A percentile compares a stretch with the other conserved stretches of the same genome.
Evolutionary conservation across 2,888 invertebrate genomes (phyloP).

Genomic region (Physocephala rufipes): DNA sequence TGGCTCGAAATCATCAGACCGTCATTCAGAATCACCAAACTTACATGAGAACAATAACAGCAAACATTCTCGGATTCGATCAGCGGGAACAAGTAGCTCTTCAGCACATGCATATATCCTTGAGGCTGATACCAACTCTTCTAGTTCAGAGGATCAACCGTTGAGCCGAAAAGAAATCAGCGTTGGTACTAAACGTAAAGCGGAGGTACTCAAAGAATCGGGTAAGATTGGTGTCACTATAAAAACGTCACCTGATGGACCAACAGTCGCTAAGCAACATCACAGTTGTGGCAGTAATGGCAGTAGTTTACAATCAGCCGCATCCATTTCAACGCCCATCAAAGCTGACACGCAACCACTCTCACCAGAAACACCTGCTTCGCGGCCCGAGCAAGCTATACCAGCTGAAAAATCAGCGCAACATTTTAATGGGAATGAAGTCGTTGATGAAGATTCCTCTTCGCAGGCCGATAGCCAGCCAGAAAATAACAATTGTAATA

Average conservation of each 20-base stretch:
- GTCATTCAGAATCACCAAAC: conserved; percentile 62
- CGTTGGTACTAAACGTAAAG: conserved; percentile 82
- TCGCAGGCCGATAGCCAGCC: conserved; percentile 48
- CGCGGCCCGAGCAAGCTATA: conserved; percentile 62
- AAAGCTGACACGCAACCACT: conserved; percentile 59
- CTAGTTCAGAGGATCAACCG: conserved; percentile 71
- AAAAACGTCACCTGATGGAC: conserved; percentile 72
- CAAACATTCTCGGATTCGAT: conserved; percentile 49
- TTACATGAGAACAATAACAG: conserved; percentile 48
- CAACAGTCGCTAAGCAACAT: conserved; percentile 47
- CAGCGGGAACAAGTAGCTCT: conserved; percentile 46
- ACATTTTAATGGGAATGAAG: conserved; percentile 46
- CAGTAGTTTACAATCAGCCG: conserved; percentile 61
- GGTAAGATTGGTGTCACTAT: conserved; percentile 92
- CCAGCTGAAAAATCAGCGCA: conserved; percentile 53
- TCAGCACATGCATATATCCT: conserved; percentile 57
- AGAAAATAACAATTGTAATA: conserved; percentile 36
- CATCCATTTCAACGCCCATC: conserved; percentile 60
- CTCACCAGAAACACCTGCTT: conserved; percentile 67
- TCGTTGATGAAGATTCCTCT: conserved; percentile 51
- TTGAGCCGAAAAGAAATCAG: conserved; percentile 69
- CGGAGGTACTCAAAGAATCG: conserved; percentile 86
- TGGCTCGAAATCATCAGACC: conserved; percentile 55
- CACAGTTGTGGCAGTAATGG: conserved; percentile 39
- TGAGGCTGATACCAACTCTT: conserved; percentile 68